These are phyloP conservation scores for Drosophila watanabei DNA, from an alignment of 1,140 invertebrate genomes.

Conservation along the genomic window DNA sequence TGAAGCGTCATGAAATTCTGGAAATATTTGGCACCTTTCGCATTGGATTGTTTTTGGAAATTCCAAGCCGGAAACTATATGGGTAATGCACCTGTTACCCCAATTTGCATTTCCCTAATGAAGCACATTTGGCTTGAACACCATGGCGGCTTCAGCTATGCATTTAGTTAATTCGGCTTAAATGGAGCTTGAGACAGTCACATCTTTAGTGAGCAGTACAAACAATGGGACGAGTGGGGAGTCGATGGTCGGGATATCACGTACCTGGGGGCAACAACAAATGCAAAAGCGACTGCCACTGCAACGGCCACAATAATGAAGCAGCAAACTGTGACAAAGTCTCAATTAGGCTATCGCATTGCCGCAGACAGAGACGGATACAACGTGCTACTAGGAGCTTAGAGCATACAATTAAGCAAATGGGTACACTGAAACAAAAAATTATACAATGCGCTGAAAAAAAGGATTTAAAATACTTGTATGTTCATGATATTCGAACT, in stretches of 20 bases:
- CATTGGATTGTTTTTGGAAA: conserved; percentile 2
- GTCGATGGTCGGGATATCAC: conserved; percentile 26
- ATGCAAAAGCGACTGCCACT: conserved; percentile 19
- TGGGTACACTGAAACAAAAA: conserved; percentile 23
- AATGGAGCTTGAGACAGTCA: conserved; percentile 25
- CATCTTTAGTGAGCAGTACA: conserved; percentile 21
- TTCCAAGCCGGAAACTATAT: not conserved
- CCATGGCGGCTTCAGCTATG: conserved; percentile 14
- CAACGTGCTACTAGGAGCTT: conserved; percentile 13
- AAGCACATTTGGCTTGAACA: conserved; percentile 59
- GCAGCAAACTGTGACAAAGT: conserved; percentile 75
- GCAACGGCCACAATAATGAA: conserved; percentile 65
- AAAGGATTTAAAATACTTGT: not conserved
- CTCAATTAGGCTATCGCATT: conserved; percentile 82
- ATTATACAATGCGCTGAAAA: not conserved
- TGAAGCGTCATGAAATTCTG: not conserved
- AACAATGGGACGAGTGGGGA: conserved; percentile 15
- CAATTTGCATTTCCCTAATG: conserved; percentile 40
- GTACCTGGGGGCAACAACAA: conserved; percentile 47
- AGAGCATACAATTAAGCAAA: conserved; percentile 68
- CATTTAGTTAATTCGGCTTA: conserved; percentile 42
- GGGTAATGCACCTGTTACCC: conserved; percentile 36
- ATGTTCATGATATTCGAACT: not conserved
- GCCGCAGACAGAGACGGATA: conserved; percentile 21
- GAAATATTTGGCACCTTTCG: conserved; percentile 1